Percentiles rank a stretch among this genome's conserved stretches.
Evolutionary conservation across 2,888 invertebrate genomes (phyloP).

Genomic region (Frankliniella fusca): DNA sequence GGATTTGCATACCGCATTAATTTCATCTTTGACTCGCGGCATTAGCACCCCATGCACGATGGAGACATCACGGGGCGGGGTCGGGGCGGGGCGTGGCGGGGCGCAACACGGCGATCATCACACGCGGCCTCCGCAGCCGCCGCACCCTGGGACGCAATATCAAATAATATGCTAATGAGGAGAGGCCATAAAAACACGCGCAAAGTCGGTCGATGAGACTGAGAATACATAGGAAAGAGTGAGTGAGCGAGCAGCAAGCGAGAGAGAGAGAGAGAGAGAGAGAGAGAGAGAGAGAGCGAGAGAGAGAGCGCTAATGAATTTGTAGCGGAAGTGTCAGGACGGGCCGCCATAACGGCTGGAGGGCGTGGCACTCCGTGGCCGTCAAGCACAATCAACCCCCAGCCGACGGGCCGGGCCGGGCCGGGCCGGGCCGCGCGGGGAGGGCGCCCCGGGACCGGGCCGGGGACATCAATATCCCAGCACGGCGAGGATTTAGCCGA

Average conservation of each 20-base stretch:
- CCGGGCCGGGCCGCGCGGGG: too few species aligned
- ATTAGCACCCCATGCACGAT: too few species aligned
- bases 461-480: too few species aligned
- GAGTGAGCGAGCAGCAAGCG: background rate
- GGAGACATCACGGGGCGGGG: too few species aligned
- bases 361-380: conserved; percentile 1
- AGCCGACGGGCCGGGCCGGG: too few species aligned
- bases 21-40: too few species aligned
- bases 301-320: conserved; percentile 5
- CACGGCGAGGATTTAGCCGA: too few species aligned
- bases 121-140: too few species aligned
- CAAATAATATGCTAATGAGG: conserved; percentile 6
- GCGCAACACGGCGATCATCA: too few species aligned
- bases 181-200: background rate
- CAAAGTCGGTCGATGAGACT: background rate
- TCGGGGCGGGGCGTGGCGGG: too few species aligned
- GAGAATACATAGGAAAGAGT: background rate
- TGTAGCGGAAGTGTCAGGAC: conserved; percentile 14
- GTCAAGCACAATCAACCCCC: background rate
- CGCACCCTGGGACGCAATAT: background rate
- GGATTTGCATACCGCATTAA: too few species aligned
- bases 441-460: too few species aligned
- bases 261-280: background rate
- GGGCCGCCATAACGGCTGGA: conserved; percentile 9
- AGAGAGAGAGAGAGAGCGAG: background rate